These are phyloP conservation scores for Amblyornis subalaris DNA, from an alignment of 2,113 vertebrate species.

Conservation along the genomic window DNA sequence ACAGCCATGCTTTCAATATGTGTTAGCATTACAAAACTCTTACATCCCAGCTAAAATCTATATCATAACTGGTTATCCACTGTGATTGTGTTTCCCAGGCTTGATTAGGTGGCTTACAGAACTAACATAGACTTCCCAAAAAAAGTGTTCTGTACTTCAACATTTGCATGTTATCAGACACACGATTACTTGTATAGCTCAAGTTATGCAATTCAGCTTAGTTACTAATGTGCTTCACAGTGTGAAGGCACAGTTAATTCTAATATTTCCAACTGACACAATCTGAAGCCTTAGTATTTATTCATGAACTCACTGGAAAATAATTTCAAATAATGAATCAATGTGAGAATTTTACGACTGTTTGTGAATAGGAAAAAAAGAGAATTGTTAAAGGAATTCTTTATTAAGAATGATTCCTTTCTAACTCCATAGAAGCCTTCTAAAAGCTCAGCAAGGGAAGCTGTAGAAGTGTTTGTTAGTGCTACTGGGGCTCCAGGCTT, in stretches of 20 bases:
- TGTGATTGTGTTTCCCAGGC: background rate
- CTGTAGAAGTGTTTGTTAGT: background rate
- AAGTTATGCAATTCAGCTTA: background rate
- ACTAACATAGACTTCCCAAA: background rate
- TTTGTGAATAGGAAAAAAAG: background rate
- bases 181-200: background rate
- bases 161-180: background rate
- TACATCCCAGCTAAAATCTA: background rate
- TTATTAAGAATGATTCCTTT: background rate
- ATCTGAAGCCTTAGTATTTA: background rate
- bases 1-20: background rate
- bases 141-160: background rate
- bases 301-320: conserved; percentile 25
- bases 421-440: background rate
- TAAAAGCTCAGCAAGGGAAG: background rate
- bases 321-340: conserved; percentile 9
- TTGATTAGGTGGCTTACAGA: background rate
- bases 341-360: background rate
- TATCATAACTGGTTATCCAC: background rate
- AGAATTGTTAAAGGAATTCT: background rate
- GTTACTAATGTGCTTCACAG: background rate
- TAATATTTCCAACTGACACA: background rate
- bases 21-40: background rate
- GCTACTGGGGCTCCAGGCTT: background rate
- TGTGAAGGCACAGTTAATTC: background rate